A percentile compares a stretch with the other conserved stretches of the same genome.
These are phyloP conservation scores for Aldrovandia affinis DNA, from an alignment of 2,797 vertebrate genomes.

Conservation along the genomic window DNA sequence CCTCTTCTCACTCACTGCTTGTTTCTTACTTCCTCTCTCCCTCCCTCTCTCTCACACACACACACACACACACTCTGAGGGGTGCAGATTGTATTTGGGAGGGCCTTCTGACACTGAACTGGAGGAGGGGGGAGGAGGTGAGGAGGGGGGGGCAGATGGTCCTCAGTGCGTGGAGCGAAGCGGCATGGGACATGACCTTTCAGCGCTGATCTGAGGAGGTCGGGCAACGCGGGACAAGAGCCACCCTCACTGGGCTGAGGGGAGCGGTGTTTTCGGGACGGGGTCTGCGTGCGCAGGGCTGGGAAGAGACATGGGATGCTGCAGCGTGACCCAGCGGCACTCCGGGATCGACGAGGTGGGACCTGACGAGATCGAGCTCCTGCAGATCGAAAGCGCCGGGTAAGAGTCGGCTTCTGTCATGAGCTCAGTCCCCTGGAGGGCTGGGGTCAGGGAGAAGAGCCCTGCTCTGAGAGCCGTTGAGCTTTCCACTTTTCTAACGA, in stretches of 20 bases:
- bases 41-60: background rate
- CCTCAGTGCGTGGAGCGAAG: background rate
- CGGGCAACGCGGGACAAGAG: background rate
- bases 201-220: background rate
- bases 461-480: background rate
- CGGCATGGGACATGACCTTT: background rate
- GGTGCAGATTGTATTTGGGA: background rate
- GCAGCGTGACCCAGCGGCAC: conserved; percentile 77
- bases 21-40: background rate
- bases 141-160: background rate
- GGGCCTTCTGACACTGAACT: background rate
- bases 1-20: background rate
- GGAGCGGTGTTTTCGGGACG: background rate
- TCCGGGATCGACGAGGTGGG: conserved; percentile 74
- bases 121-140: background rate
- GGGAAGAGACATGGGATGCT: conserved; percentile 76
- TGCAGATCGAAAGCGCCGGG: conserved; percentile 72
- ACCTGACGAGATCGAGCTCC: conserved; percentile 79
- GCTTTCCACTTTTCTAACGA: background rate
- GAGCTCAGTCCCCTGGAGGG: background rate
- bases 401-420: conserved; percentile 55
- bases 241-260: background rate
- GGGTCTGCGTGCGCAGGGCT: background rate
- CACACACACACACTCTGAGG: background rate
- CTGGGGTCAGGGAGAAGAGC: background rate